Conservation (phyloP, 2,113 vertebrate species). For the Eleginops maclovinus region DNA sequence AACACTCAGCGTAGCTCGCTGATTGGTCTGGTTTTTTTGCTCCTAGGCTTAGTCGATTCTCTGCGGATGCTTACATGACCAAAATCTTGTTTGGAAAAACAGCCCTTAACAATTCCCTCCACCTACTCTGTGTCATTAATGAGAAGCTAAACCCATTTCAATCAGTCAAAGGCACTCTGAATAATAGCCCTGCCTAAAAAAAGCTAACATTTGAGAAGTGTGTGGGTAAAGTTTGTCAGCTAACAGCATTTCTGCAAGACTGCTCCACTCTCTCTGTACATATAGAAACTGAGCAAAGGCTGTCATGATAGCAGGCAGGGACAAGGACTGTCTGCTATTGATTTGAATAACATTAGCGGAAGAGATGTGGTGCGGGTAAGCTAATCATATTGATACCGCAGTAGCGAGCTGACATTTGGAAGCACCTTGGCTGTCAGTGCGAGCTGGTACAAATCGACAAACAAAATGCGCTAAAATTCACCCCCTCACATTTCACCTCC, state of each 20-base stretch:
- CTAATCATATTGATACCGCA: slow-evolving; percentile 72
- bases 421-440: slow-evolving; percentile 60
- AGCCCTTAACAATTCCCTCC: not conserved
- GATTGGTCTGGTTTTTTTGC: slow-evolving; percentile 7
- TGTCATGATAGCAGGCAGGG: slow-evolving; percentile 31
- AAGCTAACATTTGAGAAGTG: not conserved
- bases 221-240: not conserved
- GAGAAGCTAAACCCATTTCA: not conserved
- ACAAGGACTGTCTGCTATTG: slow-evolving; percentile 53
- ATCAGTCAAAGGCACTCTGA: slow-evolving; percentile 3
- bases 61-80: slow-evolving; percentile 15
- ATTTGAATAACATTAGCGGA: slow-evolving; percentile 54
- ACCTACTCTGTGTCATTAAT: slow-evolving; percentile 1
- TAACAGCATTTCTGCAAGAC: not conserved
- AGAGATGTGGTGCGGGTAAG: slow-evolving; percentile 39
- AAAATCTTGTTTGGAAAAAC: slow-evolving; percentile 6
- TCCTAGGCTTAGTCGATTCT: not conserved
- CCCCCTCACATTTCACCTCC: slow-evolving; percentile 61
- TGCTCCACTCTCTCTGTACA: not conserved
- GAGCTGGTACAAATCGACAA: slow-evolving; percentile 65
- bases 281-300: slow-evolving; percentile 9
- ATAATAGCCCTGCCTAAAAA: slow-evolving; percentile 1
- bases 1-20: slow-evolving; percentile 6
- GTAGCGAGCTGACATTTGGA: slow-evolving; percentile 72
- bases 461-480: slow-evolving; percentile 64